Evolutionary conservation across 2,888 invertebrate species (phyloP).

Genomic region (Listrodromus nycthemerus): DNA sequence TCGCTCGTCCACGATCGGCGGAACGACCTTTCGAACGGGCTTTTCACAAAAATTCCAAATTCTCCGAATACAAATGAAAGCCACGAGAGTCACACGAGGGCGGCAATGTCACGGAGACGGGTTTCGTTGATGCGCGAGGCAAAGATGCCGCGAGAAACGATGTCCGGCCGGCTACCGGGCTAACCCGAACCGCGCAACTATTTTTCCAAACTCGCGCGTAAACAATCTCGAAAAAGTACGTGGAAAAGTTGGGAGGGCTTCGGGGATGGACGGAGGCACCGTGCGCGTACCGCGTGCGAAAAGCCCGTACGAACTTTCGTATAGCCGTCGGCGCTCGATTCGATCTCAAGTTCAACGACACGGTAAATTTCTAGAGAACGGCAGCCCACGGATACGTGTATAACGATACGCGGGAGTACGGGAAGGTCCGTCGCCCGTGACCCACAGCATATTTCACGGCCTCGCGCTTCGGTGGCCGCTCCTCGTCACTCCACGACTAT

Average conservation of each 20-base stretch:
- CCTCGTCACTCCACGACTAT: background rate
- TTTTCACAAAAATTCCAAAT: too few relatives aligned
- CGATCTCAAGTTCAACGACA: conserved; percentile 22
- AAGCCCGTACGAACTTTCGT: conserved; percentile 18
- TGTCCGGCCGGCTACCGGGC: too few relatives aligned
- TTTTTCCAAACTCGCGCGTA: too few relatives aligned
- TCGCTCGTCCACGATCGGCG: too few relatives aligned
- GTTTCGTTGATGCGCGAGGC: too few relatives aligned
- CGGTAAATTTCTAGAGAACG: conserved; percentile 5
- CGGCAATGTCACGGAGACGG: too few relatives aligned
- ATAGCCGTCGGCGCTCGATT: too few relatives aligned
- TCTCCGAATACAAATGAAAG: too few relatives aligned
- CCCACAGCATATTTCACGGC: conserved; percentile 76
- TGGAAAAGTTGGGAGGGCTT: conserved; percentile 37
- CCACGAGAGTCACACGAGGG: too few relatives aligned
- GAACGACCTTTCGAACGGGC: too few relatives aligned
- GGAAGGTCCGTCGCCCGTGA: conserved; percentile 69
- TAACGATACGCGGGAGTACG: conserved; percentile 33
- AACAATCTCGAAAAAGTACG: conserved; percentile 59
- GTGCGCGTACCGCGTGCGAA: conserved; percentile 21
- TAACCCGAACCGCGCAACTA: too few relatives aligned
- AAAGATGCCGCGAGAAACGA: too few relatives aligned
- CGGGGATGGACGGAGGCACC: conserved; percentile 7
- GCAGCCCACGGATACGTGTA: background rate
- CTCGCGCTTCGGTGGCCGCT: conserved; percentile 62